Percentiles rank a stretch among this genome's conserved stretches.
phyloP scores from a whole-genome alignment of 1,140 invertebrate species.

The Micrasema longulum region DNA sequence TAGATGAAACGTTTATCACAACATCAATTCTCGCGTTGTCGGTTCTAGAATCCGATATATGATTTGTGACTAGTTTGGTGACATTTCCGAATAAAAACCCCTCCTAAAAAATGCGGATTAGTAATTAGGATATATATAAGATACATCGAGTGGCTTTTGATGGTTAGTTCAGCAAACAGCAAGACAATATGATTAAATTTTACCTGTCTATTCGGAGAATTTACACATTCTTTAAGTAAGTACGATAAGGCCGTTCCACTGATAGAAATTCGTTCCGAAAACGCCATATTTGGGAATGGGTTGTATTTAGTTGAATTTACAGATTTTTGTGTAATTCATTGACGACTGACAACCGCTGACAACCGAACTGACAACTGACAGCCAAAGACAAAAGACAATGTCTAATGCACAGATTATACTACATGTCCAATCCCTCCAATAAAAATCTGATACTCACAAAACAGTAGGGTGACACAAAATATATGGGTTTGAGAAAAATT shows the following conservation, averaged over 20 bases:
- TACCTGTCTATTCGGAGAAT: slow-evolving; percentile 71
- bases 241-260: slow-evolving; percentile 73
- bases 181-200: too few relatives aligned
- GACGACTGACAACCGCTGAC: too few relatives aligned
- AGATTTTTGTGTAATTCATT: too few relatives aligned
- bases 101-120: slow-evolving; percentile 65
- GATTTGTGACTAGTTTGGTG: slow-evolving; percentile 71
- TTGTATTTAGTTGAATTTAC: too few relatives aligned
- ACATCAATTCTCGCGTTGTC: slow-evolving; percentile 69
- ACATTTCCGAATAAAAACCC: slow-evolving; percentile 75
- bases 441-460: too few relatives aligned
- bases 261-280: slow-evolving; percentile 64
- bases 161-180: neutral
- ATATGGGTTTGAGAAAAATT: too few relatives aligned
- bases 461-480: too few relatives aligned
- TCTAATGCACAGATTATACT: too few relatives aligned
- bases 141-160: too few relatives aligned
- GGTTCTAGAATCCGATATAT: slow-evolving; percentile 74
- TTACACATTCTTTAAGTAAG: slow-evolving; percentile 73
- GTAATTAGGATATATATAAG: neutral
- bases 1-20: slow-evolving; percentile 70
- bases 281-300: slow-evolving; percentile 58
- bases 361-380: too few relatives aligned
- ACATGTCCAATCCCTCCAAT: too few relatives aligned
- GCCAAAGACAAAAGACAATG: too few relatives aligned